Evolutionary conservation across 1,140 invertebrate genomes (phyloP).

Genomic region (Hylaeus volcanicus): DNA sequence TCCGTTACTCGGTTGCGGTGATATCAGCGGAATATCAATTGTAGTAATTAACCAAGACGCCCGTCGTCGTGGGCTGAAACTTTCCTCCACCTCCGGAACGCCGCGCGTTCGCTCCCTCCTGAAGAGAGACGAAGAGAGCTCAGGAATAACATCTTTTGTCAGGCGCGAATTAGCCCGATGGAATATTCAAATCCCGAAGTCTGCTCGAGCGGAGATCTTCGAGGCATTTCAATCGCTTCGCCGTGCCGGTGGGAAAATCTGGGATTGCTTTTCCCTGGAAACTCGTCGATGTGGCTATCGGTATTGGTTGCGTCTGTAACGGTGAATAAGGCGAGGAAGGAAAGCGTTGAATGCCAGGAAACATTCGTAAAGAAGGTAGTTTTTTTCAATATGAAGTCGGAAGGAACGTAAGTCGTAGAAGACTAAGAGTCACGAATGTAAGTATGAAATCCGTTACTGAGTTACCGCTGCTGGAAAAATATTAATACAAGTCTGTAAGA

Average conservation of each 20-base stretch:
- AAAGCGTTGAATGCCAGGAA: too few relatives aligned
- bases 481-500: too few relatives aligned
- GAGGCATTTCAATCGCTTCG: conserved; percentile 66
- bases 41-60: conserved; percentile 81
- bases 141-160: conserved; percentile 77
- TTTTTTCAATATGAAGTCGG: too few relatives aligned
- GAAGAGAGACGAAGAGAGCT: conserved; percentile 50
- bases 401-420: too few relatives aligned
- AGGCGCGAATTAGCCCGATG: conserved; percentile 65
- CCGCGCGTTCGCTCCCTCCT: background rate
- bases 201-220: conserved; percentile 47
- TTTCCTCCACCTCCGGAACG: conserved; percentile 63
- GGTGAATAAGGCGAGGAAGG: too few relatives aligned
- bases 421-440: too few relatives aligned
- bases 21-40: conserved; percentile 82
- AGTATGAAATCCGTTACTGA: too few relatives aligned
- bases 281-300: background rate
- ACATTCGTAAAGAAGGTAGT: too few relatives aligned
- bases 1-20: conserved; percentile 76
- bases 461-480: too few relatives aligned
- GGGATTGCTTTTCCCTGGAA: background rate
- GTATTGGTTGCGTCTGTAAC: background rate
- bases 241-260: conserved; percentile 11
- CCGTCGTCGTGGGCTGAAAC: conserved; percentile 64
- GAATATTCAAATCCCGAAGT: conserved; percentile 72